Base-by-base conservation (phyloP, 2,113 vertebrate genomes). In the Panurus biarmicus region DNA sequence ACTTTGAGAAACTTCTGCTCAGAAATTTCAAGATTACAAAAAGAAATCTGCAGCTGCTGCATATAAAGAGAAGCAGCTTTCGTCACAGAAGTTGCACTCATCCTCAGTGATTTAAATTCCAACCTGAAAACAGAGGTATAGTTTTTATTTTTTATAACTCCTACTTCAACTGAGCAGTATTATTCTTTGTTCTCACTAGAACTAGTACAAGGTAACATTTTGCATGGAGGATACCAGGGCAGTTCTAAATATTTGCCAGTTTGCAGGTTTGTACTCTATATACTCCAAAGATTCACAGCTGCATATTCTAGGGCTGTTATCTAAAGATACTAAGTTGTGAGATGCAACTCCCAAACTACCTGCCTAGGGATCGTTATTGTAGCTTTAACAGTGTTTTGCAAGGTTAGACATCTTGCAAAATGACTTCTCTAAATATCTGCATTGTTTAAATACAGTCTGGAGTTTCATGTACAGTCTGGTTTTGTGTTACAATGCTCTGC, bases 1-100 rank as follows among this genome's bases (percentile, higher is more conserved):
- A 47, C 65, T 89, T 82, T 62, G 83, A 70, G 76, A 91, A 94
- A 89, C 69, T 93, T 96, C 74, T 79, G 51, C 72, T 53, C 60
- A 71, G 73, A 92, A 91, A 93, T 86, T 83, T 95, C 54, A 92
- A 33, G 57, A 69, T 7, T 74, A 64, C 5, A 72, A 76, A 81
- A 77, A n/a, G 89, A 95, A 95, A 25, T 40, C 17, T 87, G 64
- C 36, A 65, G 45, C 84, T 64, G 14, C 67, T 92, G 56, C 33
- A 78, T 67, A 56, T 73, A 71, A 67, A 61, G 56, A 82, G 45
- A 79, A 83, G 17, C 78, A 96, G 64, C 73, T 87, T 88, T 76
- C 7, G 26, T 89, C 50, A 15, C 56, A 81, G 61, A 76, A 58
- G 54, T 70, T 79, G 7, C 28, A 60, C 73, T 78, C 9, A 9